Percentiles rank a stretch among this genome's conserved stretches.
These are phyloP conservation scores for Falco naumanni DNA, from an alignment of 2,797 vertebrate species.

Conservation along the genomic window DNA sequence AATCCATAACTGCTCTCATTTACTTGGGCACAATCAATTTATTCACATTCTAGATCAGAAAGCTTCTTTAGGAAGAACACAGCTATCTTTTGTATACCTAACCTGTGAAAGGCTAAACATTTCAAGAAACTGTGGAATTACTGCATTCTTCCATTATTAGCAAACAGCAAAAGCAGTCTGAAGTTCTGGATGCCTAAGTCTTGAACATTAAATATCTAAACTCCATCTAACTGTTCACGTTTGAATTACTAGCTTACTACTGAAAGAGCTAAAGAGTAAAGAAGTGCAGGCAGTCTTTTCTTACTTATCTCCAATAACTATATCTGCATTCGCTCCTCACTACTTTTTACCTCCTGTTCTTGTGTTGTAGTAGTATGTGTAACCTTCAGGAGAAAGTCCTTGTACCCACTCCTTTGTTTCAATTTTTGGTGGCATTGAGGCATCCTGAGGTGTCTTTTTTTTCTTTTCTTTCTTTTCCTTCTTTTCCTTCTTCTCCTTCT, in stretches of 20 bases:
- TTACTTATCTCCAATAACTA: not conserved
- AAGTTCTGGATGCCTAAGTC: not conserved
- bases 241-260: not conserved
- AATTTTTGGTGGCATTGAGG: conserved; percentile 14
- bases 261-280: not conserved
- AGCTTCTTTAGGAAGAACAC: not conserved
- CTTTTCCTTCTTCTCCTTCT: conserved; percentile 69
- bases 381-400: conserved; percentile 83
- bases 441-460: conserved; percentile 40
- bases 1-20: not conserved
- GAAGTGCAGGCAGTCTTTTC: not conserved
- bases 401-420: conserved; percentile 82
- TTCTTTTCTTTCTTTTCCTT: conserved; percentile 71
- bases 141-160: not conserved
- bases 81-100: not conserved
- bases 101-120: not conserved
- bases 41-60: not conserved
- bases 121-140: not conserved
- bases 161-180: not conserved
- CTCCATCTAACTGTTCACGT: not conserved
- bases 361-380: conserved; percentile 89
- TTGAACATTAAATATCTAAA: not conserved
- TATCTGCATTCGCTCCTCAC: not conserved
- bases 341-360: conserved; percentile 86
- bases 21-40: not conserved